A percentile compares a stretch with the other conserved stretches of the same genome.
phyloP scores from a whole-genome alignment of 1,140 invertebrate species.

The Chymomyza costata region DNA sequence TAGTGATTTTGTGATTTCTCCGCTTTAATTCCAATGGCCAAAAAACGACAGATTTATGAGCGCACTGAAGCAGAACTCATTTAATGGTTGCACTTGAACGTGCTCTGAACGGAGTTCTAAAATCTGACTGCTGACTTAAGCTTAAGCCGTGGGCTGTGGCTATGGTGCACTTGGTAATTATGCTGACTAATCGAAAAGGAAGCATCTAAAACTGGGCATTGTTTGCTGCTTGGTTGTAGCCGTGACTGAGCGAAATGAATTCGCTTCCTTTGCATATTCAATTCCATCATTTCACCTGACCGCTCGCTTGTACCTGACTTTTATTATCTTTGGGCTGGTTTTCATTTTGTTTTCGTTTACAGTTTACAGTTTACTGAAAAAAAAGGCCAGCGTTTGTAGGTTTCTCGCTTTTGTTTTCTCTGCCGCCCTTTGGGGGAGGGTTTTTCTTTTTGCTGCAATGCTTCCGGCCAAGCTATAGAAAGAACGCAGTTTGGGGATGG shows the following conservation, averaged over 20 bases:
- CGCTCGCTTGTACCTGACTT: too few relatives aligned
- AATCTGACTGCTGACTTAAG: not conserved
- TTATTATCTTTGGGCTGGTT: not conserved
- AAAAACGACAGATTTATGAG: conserved; percentile 41
- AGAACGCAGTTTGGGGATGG: too few relatives aligned
- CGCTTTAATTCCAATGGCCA: conserved; percentile 45
- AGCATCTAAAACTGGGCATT: too few relatives aligned
- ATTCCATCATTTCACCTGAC: conserved; percentile 8
- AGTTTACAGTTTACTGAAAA: too few relatives aligned
- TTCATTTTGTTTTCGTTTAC: too few relatives aligned
- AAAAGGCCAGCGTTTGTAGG: too few relatives aligned
- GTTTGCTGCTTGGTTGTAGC: too few relatives aligned
- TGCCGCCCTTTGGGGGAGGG: too few relatives aligned
- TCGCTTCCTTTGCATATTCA: too few relatives aligned
- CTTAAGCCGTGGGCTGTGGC: not conserved
- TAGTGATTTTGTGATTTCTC: conserved; percentile 56
- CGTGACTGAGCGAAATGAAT: too few relatives aligned
- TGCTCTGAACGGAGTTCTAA: conserved; percentile 32
- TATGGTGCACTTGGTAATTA: conserved; percentile 16
- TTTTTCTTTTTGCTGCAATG: too few relatives aligned
- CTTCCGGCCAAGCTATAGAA: too few relatives aligned
- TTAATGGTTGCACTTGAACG: conserved; percentile 69
- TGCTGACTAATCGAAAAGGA: conserved; percentile 18
- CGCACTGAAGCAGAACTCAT: conserved; percentile 56
- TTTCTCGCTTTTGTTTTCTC: not conserved